phyloP scores from a whole-genome alignment of 2,888 invertebrate genomes.

The Alsophila aescularia region DNA sequence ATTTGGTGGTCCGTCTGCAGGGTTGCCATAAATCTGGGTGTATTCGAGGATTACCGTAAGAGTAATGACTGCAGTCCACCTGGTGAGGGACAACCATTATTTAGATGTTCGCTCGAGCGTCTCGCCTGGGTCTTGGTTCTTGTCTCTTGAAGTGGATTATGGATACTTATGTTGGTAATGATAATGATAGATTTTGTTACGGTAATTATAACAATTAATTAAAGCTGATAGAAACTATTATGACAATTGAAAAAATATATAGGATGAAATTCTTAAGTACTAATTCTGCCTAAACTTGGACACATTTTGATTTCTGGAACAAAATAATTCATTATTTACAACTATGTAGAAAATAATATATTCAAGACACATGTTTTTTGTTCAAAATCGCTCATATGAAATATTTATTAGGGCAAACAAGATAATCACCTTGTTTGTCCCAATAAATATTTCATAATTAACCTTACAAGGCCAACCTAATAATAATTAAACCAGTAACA shows the following conservation, averaged over 20 bases:
- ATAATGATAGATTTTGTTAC: constrained; percentile 14
- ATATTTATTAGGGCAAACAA: too few species aligned
- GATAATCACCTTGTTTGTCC: too few species aligned
- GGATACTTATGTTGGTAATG: constrained; percentile 33
- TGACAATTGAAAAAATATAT: too few species aligned
- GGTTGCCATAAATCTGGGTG: constrained; percentile 77
- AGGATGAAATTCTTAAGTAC: too few species aligned
- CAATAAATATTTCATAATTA: constrained; percentile 7
- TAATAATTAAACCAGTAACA: constrained; percentile 53
- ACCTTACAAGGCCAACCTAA: constrained; percentile 8
- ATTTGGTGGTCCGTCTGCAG: constrained; percentile 78
- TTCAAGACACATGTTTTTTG: too few species aligned
- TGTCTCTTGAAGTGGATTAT: constrained; percentile 37
- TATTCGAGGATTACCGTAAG: constrained; percentile 82
- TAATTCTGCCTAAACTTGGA: too few species aligned
- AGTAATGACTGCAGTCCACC: constrained; percentile 83
- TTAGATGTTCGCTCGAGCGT: constrained; percentile 71
- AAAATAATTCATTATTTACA: too few species aligned
- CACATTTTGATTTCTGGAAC: too few species aligned
- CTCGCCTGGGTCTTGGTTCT: constrained; percentile 40
- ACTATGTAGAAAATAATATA: too few species aligned
- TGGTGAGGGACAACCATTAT: constrained; percentile 52
- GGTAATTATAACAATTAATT: background rate
- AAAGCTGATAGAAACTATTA: too few species aligned
- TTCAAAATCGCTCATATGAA: too few species aligned